These are phyloP conservation scores for Taenioides sp. DNA, from an alignment of 2,797 vertebrate genomes.

Conservation along the genomic window DNA sequence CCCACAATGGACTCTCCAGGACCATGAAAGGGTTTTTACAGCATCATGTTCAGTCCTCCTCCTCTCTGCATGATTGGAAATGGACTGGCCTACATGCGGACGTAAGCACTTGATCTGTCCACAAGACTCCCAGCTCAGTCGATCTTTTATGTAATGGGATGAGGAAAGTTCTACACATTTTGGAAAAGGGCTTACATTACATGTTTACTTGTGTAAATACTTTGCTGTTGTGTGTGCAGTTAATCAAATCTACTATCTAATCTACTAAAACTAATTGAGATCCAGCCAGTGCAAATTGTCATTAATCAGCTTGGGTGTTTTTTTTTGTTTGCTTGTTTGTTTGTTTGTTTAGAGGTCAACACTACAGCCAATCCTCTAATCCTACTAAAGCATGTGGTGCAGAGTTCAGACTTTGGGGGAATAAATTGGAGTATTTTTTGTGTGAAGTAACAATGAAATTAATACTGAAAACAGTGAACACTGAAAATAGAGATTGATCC, in stretches of 20 bases:
- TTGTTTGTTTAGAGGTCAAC: background rate
- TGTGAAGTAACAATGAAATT: background rate
- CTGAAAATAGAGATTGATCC: too few relatives aligned
- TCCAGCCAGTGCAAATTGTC: too few relatives aligned
- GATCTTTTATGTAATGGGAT: background rate
- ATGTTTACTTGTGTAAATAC: background rate
- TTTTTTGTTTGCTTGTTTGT: too few relatives aligned
- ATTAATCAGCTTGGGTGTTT: background rate
- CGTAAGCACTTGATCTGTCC: constrained; percentile 56
- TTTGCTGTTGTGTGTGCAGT: background rate
- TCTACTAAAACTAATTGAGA: background rate
- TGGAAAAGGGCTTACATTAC: background rate
- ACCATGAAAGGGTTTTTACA: constrained; percentile 62
- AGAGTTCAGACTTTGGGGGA: background rate
- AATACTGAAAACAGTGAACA: background rate
- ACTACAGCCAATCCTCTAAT: background rate
- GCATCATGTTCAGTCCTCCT: constrained; percentile 50
- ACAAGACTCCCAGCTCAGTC: constrained; percentile 59
- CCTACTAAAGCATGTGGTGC: background rate
- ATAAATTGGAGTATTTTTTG: background rate
- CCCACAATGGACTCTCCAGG: constrained; percentile 69
- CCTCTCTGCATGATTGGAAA: constrained; percentile 42
- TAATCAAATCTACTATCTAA: background rate
- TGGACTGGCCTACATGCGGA: constrained; percentile 53
- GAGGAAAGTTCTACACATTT: background rate